A percentile compares a stretch with the other conserved stretches of the same genome.
phyloP scores from a whole-genome alignment of 2,888 invertebrate species.

The Tribolium freemani region DNA sequence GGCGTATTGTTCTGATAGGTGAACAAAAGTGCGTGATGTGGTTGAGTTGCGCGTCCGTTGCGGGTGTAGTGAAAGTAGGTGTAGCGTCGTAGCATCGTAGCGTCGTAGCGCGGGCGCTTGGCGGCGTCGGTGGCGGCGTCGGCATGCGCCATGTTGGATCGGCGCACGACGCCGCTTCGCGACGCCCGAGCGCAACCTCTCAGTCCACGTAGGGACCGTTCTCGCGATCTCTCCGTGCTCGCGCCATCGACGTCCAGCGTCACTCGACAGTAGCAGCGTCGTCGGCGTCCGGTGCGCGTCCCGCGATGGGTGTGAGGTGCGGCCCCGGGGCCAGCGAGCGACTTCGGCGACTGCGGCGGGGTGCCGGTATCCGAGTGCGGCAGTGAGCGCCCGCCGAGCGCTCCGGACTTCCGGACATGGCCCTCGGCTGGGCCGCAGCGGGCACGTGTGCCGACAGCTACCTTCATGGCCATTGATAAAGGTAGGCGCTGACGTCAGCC shows the following conservation, averaged over 20 bases:
- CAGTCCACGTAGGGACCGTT: slow-evolving; percentile 54
- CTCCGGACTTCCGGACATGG: slow-evolving; percentile 50
- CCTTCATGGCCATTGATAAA: slow-evolving; percentile 69
- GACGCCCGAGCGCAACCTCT: slow-evolving; percentile 53
- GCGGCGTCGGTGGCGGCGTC: slow-evolving; percentile 21
- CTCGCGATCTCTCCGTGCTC: slow-evolving; percentile 41
- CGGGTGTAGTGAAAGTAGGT: neutral
- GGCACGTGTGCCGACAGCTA: slow-evolving; percentile 66
- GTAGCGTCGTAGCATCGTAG: neutral
- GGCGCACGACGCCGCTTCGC: slow-evolving; percentile 44
- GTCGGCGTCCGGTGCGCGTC: slow-evolving; percentile 46
- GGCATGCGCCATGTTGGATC: slow-evolving; percentile 51
- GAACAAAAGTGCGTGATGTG: neutral
- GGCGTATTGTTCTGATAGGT: too few species aligned
- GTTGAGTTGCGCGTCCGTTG: neutral
- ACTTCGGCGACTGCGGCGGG: slow-evolving; percentile 60
- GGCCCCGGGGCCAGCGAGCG: slow-evolving; percentile 50
- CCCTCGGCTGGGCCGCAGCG: slow-evolving; percentile 60
- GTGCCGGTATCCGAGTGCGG: slow-evolving; percentile 58
- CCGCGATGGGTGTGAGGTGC: slow-evolving; percentile 60
- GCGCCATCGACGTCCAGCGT: slow-evolving; percentile 59
- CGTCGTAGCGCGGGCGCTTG: neutral
- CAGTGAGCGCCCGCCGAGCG: slow-evolving; percentile 49
- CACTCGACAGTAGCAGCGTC: slow-evolving; percentile 48
- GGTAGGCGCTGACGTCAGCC: slow-evolving; percentile 63